Conservation (phyloP, 2,797 vertebrate genomes). For the Tenualosa thibaudeaui region DNA sequence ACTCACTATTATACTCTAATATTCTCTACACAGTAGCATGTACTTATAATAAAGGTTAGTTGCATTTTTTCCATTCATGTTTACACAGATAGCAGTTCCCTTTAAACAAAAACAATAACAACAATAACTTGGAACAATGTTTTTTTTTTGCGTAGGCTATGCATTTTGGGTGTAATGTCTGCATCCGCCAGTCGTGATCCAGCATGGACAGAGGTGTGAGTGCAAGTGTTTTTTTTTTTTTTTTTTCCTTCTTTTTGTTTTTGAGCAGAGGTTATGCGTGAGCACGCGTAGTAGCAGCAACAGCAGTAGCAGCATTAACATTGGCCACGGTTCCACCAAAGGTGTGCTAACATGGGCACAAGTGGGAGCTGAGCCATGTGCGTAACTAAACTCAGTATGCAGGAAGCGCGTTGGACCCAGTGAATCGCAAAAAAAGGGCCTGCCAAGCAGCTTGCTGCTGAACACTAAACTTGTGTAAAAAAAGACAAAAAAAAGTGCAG, state of each 20-base stretch:
- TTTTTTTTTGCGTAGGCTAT: background rate
- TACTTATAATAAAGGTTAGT: constrained; percentile 60
- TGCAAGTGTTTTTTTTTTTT: background rate
- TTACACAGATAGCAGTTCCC: constrained; percentile 65
- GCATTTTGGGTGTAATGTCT: background rate
- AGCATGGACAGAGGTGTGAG: constrained; percentile 1
- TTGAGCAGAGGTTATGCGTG: background rate
- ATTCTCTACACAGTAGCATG: constrained; percentile 48
- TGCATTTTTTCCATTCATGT: constrained; percentile 35
- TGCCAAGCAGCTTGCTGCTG: constrained; percentile 32
- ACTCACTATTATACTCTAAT: constrained; percentile 38
- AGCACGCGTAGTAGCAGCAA: background rate
- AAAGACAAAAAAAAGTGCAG: background rate
- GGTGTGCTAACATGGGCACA: constrained; percentile 29
- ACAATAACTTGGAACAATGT: background rate
- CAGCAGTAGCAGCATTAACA: background rate
- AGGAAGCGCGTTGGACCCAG: background rate
- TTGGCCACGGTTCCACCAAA: background rate
- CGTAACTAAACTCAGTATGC: background rate
- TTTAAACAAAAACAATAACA: constrained; percentile 49
- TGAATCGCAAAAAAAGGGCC: constrained; percentile 36
- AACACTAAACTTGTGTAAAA: constrained; percentile 12
- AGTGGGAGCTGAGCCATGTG: constrained; percentile 31
- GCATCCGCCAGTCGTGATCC: background rate
- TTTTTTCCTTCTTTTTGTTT: background rate